phyloP scores from a whole-genome alignment of 2,888 invertebrate genomes.

The Resseliella maxima region DNA sequence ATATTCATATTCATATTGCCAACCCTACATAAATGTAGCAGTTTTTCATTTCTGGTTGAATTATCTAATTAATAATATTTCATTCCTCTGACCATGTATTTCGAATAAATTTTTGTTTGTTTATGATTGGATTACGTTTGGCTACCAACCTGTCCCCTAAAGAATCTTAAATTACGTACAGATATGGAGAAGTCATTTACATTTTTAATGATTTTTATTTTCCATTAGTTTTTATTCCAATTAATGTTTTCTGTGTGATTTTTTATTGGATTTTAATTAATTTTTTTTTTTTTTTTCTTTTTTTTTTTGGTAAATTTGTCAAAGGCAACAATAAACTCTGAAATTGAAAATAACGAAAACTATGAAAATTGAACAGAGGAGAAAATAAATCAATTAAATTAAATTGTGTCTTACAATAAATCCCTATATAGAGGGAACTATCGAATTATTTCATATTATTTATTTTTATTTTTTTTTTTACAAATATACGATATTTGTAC shows the following conservation, averaged over 20 bases:
- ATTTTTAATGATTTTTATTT: too few relatives aligned
- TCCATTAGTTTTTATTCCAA: too few relatives aligned
- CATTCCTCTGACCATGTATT: background rate
- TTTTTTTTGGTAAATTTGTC: constrained; percentile 4
- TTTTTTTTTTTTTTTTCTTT: background rate
- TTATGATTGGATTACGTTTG: background rate
- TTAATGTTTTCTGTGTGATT: too few relatives aligned
- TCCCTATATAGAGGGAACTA: constrained; percentile 42
- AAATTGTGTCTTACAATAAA: constrained; percentile 14
- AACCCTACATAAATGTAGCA: constrained; percentile 23
- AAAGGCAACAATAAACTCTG: constrained; percentile 51
- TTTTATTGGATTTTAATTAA: too few relatives aligned
- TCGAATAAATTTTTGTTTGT: background rate
- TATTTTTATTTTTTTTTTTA: too few relatives aligned
- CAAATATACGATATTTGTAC: constrained; percentile 51
- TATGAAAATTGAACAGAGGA: background rate
- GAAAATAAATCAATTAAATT: background rate
- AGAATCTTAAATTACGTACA: constrained; percentile 5
- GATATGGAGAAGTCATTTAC: constrained; percentile 33
- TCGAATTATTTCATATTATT: too few relatives aligned
- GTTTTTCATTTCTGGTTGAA: background rate
- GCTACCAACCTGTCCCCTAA: background rate
- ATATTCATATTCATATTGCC: background rate
- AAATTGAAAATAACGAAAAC: constrained; percentile 26
- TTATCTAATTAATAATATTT: background rate